Percentiles rank a stretch among this genome's conserved stretches.
Conservation (phyloP, 2,113 vertebrate genomes). For the Amphiprion ocellaris region DNA sequence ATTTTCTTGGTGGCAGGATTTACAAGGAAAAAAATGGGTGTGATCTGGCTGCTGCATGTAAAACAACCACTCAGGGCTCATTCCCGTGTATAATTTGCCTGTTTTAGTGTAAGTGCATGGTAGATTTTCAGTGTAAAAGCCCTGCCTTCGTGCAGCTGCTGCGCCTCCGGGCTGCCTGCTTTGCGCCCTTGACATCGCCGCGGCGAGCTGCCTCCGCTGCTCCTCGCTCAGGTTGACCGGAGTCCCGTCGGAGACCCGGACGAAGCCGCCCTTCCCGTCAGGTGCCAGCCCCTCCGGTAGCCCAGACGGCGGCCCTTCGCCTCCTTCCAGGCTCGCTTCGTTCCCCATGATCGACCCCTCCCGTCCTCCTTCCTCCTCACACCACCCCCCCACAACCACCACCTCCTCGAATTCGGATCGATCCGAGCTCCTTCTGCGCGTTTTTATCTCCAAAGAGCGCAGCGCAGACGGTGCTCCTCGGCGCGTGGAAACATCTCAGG, state of each 20-base stretch:
- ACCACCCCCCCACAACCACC: too few relatives aligned
- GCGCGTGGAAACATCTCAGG: conserved; percentile 67
- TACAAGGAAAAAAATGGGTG: conserved; percentile 68
- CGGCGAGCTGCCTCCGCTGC: conserved; percentile 92
- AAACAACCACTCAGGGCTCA: conserved; percentile 41
- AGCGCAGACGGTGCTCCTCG: conserved; percentile 45
- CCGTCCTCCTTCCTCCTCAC: conserved; percentile 43
- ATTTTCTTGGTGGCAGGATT: conserved; percentile 39
- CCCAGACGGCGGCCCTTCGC: conserved; percentile 86
- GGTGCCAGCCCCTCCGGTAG: conserved; percentile 89
- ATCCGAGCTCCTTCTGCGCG: conserved; percentile 47
- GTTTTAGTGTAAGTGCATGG: background rate
- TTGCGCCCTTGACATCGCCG: conserved; percentile 95
- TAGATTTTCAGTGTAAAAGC: conserved; percentile 33
- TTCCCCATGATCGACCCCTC: conserved; percentile 93
- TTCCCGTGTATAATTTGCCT: background rate
- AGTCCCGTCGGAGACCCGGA: conserved; percentile 85
- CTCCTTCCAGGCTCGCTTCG: conserved; percentile 95
- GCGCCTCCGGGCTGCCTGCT: conserved; percentile 89
- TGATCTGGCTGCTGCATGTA: conserved; percentile 64
- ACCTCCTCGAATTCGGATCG: conserved; percentile 59
- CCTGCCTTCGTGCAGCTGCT: conserved; percentile 89
- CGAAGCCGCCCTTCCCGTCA: conserved; percentile 87
- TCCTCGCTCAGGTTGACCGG: conserved; percentile 93
- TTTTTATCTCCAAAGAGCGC: conserved; percentile 69